Percentiles rank a stretch among this genome's conserved stretches.
Conservation (phyloP, 2,888 invertebrate genomes). For the Mechanitis mazaeus region DNA sequence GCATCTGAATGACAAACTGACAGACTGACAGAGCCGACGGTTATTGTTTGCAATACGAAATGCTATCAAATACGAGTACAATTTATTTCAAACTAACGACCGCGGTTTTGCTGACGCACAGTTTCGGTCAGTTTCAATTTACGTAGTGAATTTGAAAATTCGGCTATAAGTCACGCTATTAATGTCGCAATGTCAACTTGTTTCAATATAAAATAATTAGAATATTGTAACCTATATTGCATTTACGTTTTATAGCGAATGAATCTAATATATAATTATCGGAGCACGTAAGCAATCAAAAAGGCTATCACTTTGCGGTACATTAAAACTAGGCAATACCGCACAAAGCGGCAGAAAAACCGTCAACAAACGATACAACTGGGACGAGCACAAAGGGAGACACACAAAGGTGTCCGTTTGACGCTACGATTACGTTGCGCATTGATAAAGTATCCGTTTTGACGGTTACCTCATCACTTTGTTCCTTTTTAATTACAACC, state of each 20-base stretch:
- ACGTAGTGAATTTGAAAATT: constrained; percentile 10
- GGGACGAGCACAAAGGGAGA: constrained; percentile 28
- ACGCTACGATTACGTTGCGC: constrained; percentile 16
- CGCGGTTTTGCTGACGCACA: constrained; percentile 15
- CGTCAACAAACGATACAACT: constrained; percentile 30
- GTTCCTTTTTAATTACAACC: background rate
- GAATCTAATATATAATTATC: background rate
- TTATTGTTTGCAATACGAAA: constrained; percentile 26
- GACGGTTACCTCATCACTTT: constrained; percentile 3
- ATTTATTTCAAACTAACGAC: constrained; percentile 21
- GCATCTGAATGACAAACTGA: constrained; percentile 20
- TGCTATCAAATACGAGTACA: constrained; percentile 23
- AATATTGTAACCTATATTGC: background rate
- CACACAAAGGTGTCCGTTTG: constrained; percentile 25
- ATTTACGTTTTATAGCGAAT: too few relatives aligned
- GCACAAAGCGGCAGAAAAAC: constrained; percentile 26
- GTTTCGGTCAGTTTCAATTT: constrained; percentile 18
- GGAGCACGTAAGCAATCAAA: constrained; percentile 9
- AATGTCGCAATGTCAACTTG: constrained; percentile 6
- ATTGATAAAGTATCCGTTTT: constrained; percentile 11
- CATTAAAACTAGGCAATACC: constrained; percentile 24
- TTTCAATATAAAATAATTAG: background rate
- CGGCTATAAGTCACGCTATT: constrained; percentile 10
- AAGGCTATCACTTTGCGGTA: constrained; percentile 23
- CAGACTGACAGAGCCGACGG: constrained; percentile 24